Conservation (phyloP, 64 coral and sea anemone genomes). For the Platygyra sinensis region DNA sequence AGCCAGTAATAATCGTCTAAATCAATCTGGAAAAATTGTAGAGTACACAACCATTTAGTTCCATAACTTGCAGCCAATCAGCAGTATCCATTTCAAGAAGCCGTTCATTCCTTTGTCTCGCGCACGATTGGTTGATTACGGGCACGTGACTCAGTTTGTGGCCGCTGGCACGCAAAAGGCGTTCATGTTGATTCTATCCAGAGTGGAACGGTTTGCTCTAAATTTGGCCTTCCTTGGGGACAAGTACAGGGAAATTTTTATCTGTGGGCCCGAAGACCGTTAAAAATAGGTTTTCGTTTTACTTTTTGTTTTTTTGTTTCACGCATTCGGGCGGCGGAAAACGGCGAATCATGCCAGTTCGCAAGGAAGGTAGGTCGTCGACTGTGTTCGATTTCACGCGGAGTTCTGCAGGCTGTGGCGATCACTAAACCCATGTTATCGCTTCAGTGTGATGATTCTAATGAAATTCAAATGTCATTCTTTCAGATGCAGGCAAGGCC, state of each 20-base stretch:
- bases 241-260: neutral
- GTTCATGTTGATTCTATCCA: conserved; percentile 48
- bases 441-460: conserved; percentile 7
- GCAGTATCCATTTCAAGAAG: neutral
- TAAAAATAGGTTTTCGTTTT: neutral
- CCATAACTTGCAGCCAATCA: neutral
- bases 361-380: conserved; percentile 54
- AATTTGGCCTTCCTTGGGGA: conserved; percentile 2
- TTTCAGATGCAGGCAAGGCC: conserved; percentile 80
- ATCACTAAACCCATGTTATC: neutral
- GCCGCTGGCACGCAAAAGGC: conserved; percentile 63
- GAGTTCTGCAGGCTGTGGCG: neutral
- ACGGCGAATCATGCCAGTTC: conserved; percentile 37
- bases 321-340: neutral
- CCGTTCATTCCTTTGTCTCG: conserved; percentile 19
- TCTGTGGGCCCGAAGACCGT: neutral
- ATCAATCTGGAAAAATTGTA: too few relatives aligned
- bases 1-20: too few relatives aligned
- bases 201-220: neutral
- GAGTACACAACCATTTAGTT: neutral
- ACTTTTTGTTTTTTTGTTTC: neutral
- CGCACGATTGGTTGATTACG: conserved; percentile 27
- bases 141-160: conserved; percentile 42
- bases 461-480: conserved; percentile 40
- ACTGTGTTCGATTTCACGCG: neutral